Evolutionary conservation across 1,140 invertebrate genomes (phyloP).

Genomic region (Drosophila ohnishii): DNA sequence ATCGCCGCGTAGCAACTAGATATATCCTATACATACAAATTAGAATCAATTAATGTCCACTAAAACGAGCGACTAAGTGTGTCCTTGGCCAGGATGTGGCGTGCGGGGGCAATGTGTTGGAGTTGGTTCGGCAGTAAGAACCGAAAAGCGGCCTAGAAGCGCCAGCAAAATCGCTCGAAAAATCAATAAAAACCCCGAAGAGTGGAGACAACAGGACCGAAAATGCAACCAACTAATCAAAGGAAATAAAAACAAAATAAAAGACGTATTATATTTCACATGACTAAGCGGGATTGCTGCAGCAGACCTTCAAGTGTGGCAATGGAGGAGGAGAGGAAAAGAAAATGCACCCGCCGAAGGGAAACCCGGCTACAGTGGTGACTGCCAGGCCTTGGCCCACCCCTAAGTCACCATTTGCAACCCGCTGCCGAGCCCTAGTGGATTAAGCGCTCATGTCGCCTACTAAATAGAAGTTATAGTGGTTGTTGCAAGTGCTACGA

Average conservation of each 20-base stretch:
- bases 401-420: slow-evolving; percentile 33
- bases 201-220: neutral
- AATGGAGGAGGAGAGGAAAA: slow-evolving; percentile 11
- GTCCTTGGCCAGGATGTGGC: slow-evolving; percentile 17
- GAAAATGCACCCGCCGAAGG: slow-evolving; percentile 38
- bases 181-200: slow-evolving; percentile 57
- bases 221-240: slow-evolving; percentile 25
- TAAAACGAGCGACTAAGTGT: slow-evolving; percentile 21
- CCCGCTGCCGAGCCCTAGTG: slow-evolving; percentile 22
- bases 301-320: slow-evolving; percentile 63
- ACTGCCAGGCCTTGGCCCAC: slow-evolving; percentile 19
- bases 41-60: slow-evolving; percentile 10
- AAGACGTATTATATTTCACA: slow-evolving; percentile 15
- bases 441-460: slow-evolving; percentile 51
- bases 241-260: slow-evolving; percentile 17
- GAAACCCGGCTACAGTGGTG: slow-evolving; percentile 15
- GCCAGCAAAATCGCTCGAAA: slow-evolving; percentile 35
- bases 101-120: slow-evolving; percentile 4
- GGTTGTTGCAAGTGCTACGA: slow-evolving; percentile 56
- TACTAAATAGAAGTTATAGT: slow-evolving; percentile 59
- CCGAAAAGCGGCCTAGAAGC: neutral
- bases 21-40: slow-evolving; percentile 12
- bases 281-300: slow-evolving; percentile 18
- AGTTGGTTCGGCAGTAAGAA: neutral
- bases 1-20: slow-evolving; percentile 28